A percentile compares a stretch with the other conserved stretches of the same genome.
Conservation (phyloP, 2,113 vertebrate species). For the Collichthys lucidus region DNA sequence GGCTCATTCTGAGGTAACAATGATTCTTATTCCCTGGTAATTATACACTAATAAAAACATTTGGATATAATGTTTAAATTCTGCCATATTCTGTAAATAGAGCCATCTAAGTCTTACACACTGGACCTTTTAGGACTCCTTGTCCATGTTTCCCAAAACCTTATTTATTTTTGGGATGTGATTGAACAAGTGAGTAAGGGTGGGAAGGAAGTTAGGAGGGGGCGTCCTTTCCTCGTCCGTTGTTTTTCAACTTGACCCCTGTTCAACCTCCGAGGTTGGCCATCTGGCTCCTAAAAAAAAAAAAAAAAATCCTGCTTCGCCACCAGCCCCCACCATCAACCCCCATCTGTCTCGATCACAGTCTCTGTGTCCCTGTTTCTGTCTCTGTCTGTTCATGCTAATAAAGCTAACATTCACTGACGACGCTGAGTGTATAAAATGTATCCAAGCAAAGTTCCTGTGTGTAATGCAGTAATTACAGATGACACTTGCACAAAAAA, state of each 20-base stretch:
- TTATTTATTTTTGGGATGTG: slow-evolving; percentile 36
- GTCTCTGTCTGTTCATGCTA: slow-evolving; percentile 17
- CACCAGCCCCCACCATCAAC: neutral
- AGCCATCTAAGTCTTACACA: too few species aligned
- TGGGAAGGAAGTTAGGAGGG: slow-evolving; percentile 50
- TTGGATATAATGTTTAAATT: too few species aligned
- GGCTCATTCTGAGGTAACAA: too few species aligned
- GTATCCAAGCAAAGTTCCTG: neutral
- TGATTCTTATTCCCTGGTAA: too few species aligned
- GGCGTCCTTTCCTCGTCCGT: slow-evolving; percentile 27
- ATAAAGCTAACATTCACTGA: neutral
- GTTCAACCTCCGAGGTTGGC: slow-evolving; percentile 39
- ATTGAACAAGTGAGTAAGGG: slow-evolving; percentile 13
- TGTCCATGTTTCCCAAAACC: neutral
- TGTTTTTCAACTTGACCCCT: slow-evolving; percentile 67
- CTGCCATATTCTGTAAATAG: too few species aligned
- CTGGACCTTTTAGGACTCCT: neutral
- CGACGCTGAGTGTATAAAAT: neutral
- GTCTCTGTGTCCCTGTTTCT: neutral
- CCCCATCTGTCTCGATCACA: slow-evolving; percentile 31
- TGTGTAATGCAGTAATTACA: slow-evolving; percentile 8
- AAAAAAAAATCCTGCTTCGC: slow-evolving; percentile 42
- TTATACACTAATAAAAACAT: too few species aligned
- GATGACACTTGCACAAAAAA: neutral
- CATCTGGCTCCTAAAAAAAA: slow-evolving; percentile 75